Base-by-base conservation (phyloP, 1,140 invertebrate species). In the Danaus melanippus region DNA sequence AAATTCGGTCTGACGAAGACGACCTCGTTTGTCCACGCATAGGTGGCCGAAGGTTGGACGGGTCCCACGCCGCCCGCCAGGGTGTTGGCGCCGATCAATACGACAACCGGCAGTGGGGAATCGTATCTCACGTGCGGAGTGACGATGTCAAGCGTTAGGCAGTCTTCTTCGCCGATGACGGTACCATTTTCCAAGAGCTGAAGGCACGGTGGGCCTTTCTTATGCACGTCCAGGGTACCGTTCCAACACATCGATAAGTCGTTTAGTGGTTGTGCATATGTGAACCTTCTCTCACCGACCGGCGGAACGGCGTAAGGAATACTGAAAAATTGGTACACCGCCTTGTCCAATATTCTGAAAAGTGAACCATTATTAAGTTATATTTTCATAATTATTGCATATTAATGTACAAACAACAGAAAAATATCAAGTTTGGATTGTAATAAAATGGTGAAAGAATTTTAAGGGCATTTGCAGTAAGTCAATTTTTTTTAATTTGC, bases 251-350 rank as follows among this genome's bases (percentile, higher is more conserved):
- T 87, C 12, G 92, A 89, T 43, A 96, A 86, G 11, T 88, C 85
- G 40, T 91, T 84, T 1, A 94, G 77, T 4, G 90, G 81, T 60
- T 92, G 88, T 0, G 95, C 93, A 5, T 90, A 88, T 42, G 90
- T 90, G 90, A 94, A 97, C 56, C 95, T 89, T 15, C 88, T 87
- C 45, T 92, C 89, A 9, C 86, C 90, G 0, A 93, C 60, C 0
- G 95, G 95, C 9, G 94, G 92, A n/a, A 91, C 68, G 3, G 95
- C 95, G 76, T 95, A 97, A 0, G 95, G 95, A 48, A 97, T 93
- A 11, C 95, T 94, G 12, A 91, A 91, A 79, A 97, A 97, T 2
- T 93, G 92, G 64, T 92, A 93, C 1, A 91, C 93, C 10, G 91
- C 92, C 56, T 95, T 92, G 70, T 95, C 92, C 17, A 92, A 80